A percentile compares a stretch with the other conserved stretches of the same genome.
These are phyloP conservation scores for Pachliopta kotzebuea DNA, from an alignment of 2,888 invertebrate species.

Conservation along the genomic window DNA sequence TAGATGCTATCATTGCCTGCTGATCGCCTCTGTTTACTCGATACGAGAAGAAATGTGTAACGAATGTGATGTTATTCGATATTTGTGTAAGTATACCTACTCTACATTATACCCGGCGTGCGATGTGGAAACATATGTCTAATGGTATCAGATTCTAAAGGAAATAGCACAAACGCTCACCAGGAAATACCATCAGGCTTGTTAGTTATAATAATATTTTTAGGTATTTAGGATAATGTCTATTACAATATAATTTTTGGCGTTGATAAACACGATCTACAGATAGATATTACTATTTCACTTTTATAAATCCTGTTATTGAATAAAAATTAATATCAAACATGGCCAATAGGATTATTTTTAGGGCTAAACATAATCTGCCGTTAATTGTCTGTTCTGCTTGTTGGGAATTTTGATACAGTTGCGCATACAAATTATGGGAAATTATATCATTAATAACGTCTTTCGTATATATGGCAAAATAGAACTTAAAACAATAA, in stretches of 20 bases:
- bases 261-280: neutral
- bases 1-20: constrained; percentile 65
- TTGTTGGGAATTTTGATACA: too few species aligned
- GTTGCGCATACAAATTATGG: too few species aligned
- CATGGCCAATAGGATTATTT: too few species aligned
- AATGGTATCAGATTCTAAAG: constrained; percentile 7
- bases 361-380: too few species aligned
- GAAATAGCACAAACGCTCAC: constrained; percentile 4
- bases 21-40: constrained; percentile 47
- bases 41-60: constrained; percentile 47
- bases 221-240: neutral
- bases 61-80: constrained; percentile 43
- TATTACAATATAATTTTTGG: neutral
- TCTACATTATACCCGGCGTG: constrained; percentile 15
- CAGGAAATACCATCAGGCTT: neutral
- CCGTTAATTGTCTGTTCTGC: too few species aligned
- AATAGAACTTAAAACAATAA: neutral
- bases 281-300: neutral
- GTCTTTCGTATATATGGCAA: neutral
- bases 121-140: constrained; percentile 14
- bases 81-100: constrained; percentile 27
- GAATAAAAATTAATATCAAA: neutral
- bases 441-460: neutral
- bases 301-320: neutral
- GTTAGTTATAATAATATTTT: neutral